phyloP scores from a whole-genome alignment of 2,113 vertebrate species.

The Amia ocellicauda region DNA sequence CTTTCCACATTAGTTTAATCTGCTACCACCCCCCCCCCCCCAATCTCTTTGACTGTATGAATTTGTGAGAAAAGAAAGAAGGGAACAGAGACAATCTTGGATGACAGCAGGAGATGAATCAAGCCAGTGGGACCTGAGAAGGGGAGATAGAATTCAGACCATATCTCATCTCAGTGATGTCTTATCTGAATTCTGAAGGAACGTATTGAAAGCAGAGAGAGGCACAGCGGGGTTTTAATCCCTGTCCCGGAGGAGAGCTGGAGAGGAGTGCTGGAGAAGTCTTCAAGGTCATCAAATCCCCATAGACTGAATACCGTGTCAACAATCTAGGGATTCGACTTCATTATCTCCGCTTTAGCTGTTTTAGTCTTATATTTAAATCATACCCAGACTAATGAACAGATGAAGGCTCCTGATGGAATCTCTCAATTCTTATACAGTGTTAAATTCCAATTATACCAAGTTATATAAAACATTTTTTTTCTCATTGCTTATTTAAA shows the following conservation, averaged over 20 bases:
- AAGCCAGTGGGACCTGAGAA: not conserved
- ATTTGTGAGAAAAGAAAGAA: no score
- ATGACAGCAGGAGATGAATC: not conserved
- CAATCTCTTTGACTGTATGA: slow-evolving; percentile 10
- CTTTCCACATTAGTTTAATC: slow-evolving; percentile 10
- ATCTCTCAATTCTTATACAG: no score
- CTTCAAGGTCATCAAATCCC: not conserved
- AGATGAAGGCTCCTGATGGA: no score
- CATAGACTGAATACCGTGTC: not conserved
- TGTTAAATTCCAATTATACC: no score
- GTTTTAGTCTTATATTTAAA: not conserved
- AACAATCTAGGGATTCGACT: not conserved
- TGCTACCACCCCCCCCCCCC: not conserved
- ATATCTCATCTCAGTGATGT: slow-evolving; percentile 2
- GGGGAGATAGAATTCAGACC: not conserved
- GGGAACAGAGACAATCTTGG: not conserved
- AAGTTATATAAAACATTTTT: no score
- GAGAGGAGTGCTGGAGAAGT: not conserved
- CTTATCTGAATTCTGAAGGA: slow-evolving; percentile 8
- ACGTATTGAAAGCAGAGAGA: not conserved
- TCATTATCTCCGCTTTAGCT: not conserved
- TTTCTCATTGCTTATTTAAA: no score
- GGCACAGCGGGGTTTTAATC: not conserved
- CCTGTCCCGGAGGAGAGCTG: not conserved
- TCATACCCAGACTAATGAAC: no score